phyloP scores from a whole-genome alignment of 2,797 vertebrate genomes.

The Picus viridis region DNA sequence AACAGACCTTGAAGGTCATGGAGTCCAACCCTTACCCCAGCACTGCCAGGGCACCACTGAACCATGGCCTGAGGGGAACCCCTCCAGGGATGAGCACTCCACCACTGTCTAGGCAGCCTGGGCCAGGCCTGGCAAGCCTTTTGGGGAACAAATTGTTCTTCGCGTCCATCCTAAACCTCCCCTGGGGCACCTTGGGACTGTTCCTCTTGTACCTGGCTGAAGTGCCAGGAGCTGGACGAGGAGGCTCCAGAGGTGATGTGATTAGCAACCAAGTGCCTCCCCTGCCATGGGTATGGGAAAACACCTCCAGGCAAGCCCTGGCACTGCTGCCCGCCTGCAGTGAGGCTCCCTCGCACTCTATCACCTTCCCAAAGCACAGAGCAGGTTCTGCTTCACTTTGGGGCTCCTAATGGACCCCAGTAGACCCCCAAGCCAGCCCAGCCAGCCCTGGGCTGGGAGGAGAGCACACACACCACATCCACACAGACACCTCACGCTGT shows the following conservation, averaged over 20 bases:
- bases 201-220: not conserved
- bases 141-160: not conserved
- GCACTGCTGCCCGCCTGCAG: not conserved
- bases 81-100: not conserved
- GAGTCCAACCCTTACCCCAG: not conserved
- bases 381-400: too few species aligned
- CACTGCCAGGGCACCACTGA: not conserved
- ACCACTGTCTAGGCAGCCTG: too few species aligned
- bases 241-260: not conserved
- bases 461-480: not conserved
- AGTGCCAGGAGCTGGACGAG: not conserved
- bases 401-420: too few species aligned
- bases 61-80: not conserved
- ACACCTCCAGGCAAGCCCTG: not conserved
- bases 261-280: not conserved
- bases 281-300: not conserved
- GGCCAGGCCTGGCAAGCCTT: too few species aligned
- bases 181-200: not conserved
- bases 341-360: not conserved
- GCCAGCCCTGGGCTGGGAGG: not conserved
- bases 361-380: too few species aligned
- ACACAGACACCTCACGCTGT: slow-evolving; percentile 49
- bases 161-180: not conserved
- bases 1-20: not conserved
- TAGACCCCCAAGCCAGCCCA: not conserved